These are phyloP conservation scores for Pocillopora verrucosa DNA, from an alignment of 64 coral and sea anemone genomes.

Conservation along the genomic window DNA sequence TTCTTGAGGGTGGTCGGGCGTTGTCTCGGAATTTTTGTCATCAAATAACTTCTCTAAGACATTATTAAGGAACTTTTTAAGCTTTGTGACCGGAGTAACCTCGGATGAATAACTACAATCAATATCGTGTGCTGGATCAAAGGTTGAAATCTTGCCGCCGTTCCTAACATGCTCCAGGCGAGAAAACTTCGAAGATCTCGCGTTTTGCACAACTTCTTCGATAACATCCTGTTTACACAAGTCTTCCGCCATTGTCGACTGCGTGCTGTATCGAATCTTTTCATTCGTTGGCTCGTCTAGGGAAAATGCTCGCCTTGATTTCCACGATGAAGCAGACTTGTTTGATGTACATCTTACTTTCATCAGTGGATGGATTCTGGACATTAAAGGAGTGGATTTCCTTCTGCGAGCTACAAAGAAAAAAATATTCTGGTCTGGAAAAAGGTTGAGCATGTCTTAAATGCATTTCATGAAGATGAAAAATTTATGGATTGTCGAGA, in stretches of 20 bases:
- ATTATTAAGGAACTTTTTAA: slow-evolving; percentile 11
- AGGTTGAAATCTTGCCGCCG: not conserved
- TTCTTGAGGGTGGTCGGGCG: not conserved
- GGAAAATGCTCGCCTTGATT: slow-evolving; percentile 3
- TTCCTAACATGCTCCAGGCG: not conserved
- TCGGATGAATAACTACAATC: not conserved
- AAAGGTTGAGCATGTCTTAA: not conserved
- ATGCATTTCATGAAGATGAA: too few relatives aligned
- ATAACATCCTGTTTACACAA: not conserved
- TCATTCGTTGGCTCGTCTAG: not conserved
- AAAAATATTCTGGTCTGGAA: not conserved
- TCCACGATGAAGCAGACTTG: not conserved
- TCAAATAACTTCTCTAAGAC: slow-evolving; percentile 21
- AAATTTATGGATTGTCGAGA: too few relatives aligned
- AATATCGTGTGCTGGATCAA: not conserved
- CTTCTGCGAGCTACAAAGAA: slow-evolving; percentile 17
- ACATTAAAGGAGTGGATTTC: not conserved
- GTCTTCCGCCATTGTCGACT: not conserved
- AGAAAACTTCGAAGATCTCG: not conserved
- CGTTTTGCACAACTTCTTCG: not conserved
- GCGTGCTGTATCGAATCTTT: not conserved
- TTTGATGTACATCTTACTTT: not conserved
- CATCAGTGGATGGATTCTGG: not conserved
- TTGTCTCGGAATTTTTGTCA: not conserved
- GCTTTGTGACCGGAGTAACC: not conserved